Evolutionary conservation across 2,113 vertebrate genomes (phyloP).

Genomic region (Larimichthys polyactis): DNA sequence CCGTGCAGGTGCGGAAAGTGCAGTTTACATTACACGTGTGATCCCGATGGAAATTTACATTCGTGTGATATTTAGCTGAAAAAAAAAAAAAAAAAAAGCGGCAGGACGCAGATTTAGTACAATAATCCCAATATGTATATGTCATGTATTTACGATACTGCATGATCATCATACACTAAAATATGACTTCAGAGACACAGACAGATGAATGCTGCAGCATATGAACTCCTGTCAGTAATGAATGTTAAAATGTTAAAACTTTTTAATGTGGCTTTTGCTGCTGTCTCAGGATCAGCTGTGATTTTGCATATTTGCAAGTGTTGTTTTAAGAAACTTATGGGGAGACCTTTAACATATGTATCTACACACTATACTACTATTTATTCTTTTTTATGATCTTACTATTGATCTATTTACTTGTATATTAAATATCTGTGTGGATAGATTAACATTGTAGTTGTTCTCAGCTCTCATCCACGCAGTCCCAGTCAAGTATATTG

Average conservation of each 20-base stretch:
- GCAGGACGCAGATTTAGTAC: not conserved
- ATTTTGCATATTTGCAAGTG: not conserved
- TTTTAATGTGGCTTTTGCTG: not conserved
- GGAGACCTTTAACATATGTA: not conserved
- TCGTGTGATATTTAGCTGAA: not conserved
- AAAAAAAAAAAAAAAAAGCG: not conserved
- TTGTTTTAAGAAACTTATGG: not conserved
- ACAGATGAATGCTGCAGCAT: not conserved
- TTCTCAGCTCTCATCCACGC: no score
- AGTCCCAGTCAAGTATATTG: no score
- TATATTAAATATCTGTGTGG: no score
- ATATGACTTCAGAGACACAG: not conserved
- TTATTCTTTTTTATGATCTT: no score
- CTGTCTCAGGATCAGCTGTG: not conserved
- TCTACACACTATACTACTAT: no score
- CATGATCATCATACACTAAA: not conserved
- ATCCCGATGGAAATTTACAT: constrained; percentile 19
- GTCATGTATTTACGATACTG: no score
- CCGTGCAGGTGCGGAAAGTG: constrained; percentile 14
- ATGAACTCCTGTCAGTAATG: not conserved
- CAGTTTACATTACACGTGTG: constrained; percentile 37
- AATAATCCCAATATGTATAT: not conserved
- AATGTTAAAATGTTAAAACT: no score
- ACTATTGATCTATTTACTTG: not conserved
- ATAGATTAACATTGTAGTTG: no score